Evolutionary conservation across 2,888 invertebrate species (phyloP).

Genomic region (Synergus gifuensis): DNA sequence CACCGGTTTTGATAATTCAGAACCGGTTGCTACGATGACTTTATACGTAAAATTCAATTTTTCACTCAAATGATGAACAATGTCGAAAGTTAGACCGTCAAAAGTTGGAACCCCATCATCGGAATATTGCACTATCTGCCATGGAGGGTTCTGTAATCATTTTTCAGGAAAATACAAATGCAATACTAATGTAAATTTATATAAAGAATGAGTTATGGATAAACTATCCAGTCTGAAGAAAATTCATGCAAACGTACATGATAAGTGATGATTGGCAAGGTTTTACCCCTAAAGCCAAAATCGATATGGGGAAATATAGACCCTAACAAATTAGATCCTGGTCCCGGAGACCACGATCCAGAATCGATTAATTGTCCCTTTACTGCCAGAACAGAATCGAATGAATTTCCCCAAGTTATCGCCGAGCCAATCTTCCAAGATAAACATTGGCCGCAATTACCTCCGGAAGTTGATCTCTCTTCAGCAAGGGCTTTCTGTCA

Average conservation of each 20-base stretch:
- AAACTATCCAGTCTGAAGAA: no score
- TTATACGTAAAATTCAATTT: constrained; percentile 90
- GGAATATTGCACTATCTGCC: constrained; percentile 86
- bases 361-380: constrained; percentile 79
- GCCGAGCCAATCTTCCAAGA: constrained; percentile 79
- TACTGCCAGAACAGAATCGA: constrained; percentile 71
- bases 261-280: constrained; percentile 86
- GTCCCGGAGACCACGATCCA: constrained; percentile 87
- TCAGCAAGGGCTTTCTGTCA: constrained; percentile 51
- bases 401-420: constrained; percentile 81
- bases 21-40: constrained; percentile 62
- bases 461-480: constrained; percentile 41
- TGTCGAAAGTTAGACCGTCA: constrained; percentile 88
- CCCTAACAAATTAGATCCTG: constrained; percentile 84
- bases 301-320: constrained; percentile 88
- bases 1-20: constrained; percentile 44
- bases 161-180: neutral
- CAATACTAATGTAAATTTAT: no score
- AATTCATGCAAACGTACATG: constrained; percentile 81
- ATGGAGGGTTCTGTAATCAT: constrained; percentile 88
- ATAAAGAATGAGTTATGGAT: no score
- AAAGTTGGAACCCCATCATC: constrained; percentile 81
- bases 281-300: constrained; percentile 88
- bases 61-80: constrained; percentile 86
- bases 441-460: constrained; percentile 68